A percentile compares a stretch with the other conserved stretches of the same genome.
Evolutionary conservation across 2,797 vertebrate genomes (phyloP).

Genomic region (Acomys russatus): DNA sequence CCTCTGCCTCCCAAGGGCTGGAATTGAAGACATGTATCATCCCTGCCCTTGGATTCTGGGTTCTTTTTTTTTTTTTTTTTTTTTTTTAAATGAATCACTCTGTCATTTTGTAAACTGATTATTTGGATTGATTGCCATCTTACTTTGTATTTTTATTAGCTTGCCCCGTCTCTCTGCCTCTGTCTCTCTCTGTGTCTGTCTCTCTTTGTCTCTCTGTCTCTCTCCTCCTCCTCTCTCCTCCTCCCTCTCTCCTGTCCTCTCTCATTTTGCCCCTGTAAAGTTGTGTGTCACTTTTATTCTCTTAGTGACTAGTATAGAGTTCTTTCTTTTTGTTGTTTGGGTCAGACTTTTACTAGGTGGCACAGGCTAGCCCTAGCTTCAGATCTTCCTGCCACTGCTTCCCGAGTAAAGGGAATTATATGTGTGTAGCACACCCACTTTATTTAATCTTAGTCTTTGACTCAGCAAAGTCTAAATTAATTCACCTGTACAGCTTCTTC

Average conservation of each 20-base stretch:
- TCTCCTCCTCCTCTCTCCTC: not conserved
- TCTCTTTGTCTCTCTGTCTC: not conserved
- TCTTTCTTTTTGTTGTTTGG: not conserved
- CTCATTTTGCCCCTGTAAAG: not conserved
- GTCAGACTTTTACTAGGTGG: not conserved
- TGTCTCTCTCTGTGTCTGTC: not conserved
- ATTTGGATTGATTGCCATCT: not conserved
- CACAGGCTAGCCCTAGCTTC: not conserved
- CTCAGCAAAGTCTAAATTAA: slow-evolving; percentile 14
- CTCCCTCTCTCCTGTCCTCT: not conserved
- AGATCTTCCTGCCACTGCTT: not conserved
- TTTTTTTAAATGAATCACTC: not conserved
- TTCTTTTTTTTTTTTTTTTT: too few relatives aligned
- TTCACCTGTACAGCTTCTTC: not conserved
- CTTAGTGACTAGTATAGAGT: slow-evolving; percentile 8
- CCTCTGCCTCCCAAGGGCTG: not conserved
- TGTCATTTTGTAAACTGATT: not conserved
- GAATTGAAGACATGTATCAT: not conserved
- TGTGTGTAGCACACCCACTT: not conserved
- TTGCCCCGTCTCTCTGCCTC: not conserved
- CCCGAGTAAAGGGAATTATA: not conserved
- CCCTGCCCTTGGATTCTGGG: not conserved
- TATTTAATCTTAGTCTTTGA: slow-evolving; percentile 1
- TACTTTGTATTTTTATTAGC: not conserved
- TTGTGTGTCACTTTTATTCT: not conserved